Percentiles rank a stretch among this genome's conserved stretches.
Conservation (phyloP, 2,888 invertebrate genomes). For the Subacronicta megacephala region DNA sequence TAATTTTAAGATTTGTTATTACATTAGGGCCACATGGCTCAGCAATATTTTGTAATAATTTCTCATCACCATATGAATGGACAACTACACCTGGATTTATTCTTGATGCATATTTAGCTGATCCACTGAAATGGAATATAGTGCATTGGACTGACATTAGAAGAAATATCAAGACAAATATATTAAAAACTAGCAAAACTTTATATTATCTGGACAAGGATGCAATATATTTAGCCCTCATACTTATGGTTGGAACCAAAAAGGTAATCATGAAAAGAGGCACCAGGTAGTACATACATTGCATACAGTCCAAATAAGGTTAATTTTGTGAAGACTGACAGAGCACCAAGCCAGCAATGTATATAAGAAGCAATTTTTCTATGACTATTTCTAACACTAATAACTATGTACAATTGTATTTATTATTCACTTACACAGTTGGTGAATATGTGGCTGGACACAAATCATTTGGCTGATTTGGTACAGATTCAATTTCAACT, state of each 20-base stretch:
- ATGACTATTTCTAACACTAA: too few species aligned
- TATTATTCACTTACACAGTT: constrained; percentile 75
- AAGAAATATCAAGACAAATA: background rate
- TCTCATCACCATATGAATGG: constrained; percentile 90
- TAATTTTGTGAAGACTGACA: too few species aligned
- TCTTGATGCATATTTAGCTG: constrained; percentile 80
- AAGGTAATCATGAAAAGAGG: too few species aligned
- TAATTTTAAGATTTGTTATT: constrained; percentile 72
- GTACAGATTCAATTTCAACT: constrained; percentile 64
- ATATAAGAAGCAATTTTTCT: too few species aligned
- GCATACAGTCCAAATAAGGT: too few species aligned
- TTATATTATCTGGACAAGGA: too few species aligned
- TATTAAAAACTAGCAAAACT: background rate
- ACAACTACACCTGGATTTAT: constrained; percentile 91
- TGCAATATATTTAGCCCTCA: too few species aligned
- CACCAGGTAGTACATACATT: too few species aligned
- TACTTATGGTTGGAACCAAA: too few species aligned
- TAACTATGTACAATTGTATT: background rate
- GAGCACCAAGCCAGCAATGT: too few species aligned
- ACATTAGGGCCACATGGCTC: constrained; percentile 67
- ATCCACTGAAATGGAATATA: constrained; percentile 71
- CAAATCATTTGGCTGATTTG: constrained; percentile 65
- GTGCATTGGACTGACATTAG: background rate
- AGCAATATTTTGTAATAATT: constrained; percentile 76
- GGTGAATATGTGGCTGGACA: constrained; percentile 76